Evolutionary conservation across 1,140 invertebrate species (phyloP), one percentile per base, ranked within the genome.

Genomic region (Ceratitis capitata): DNA sequence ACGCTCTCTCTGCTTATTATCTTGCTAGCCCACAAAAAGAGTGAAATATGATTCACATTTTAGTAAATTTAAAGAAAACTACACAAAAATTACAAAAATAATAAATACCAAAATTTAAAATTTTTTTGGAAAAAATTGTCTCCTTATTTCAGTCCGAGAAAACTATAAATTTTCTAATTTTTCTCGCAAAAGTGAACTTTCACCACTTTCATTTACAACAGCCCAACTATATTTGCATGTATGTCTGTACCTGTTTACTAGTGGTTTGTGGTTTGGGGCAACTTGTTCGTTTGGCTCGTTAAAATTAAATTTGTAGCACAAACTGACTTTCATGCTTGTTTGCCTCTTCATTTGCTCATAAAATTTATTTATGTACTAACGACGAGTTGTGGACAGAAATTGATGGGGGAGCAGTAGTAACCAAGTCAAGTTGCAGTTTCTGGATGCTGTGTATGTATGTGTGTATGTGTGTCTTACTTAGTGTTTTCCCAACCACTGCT

Each of bases 261-360:
- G 19, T 42, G 39, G 19, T 12, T 42, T 26, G 69, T 78, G 39
- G n/a, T 32, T n/a, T 45, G 19, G 35, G 39, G 7, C 39, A 78
- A 39, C 39, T 78, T 9, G 0, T 42, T 26, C 42, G 39, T 23
- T 45, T 78, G n/a, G 39, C 69, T 78, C 69, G 69, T 78, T 78
- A 78, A 78, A 78, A 78, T 78, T 78, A 26, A 78, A 78, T 78
- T 78, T 78, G 69, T 47, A 78, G 42, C 69, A n/a, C 69, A 78
- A 45, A 78, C 69, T 47, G 39, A 78, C 69, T 78, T 78, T 47
- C n/a, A 23, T 19, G 69, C 69, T 78, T 78, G 69, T 45, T 78
- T 78, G 39, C n/a, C 39, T 47, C 42, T 78, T 42, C 69, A 45
- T 78, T 78, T 78, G 45, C 39, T 26, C 32, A 69, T 78, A 78